Evolutionary conservation across 2,888 invertebrate species (phyloP).

Genomic region (Beris morrisii): DNA sequence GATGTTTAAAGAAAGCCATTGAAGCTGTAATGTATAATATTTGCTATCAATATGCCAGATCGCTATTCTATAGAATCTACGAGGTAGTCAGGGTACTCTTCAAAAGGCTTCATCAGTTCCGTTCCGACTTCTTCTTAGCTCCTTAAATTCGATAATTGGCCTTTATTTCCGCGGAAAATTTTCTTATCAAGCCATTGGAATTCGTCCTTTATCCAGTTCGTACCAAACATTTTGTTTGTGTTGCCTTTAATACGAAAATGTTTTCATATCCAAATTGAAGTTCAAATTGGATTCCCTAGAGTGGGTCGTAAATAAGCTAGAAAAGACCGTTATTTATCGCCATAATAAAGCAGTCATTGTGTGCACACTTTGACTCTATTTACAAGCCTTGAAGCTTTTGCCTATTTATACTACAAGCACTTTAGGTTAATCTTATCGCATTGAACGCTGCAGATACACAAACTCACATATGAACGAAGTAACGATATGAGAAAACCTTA

Average conservation of each 20-base stretch:
- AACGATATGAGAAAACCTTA: not conserved
- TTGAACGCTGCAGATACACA: constrained; percentile 7
- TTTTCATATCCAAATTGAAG: constrained; percentile 29
- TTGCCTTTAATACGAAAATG: constrained; percentile 12
- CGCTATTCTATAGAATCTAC: too few species aligned
- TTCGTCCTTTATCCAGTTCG: too few species aligned
- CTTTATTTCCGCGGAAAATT: not conserved
- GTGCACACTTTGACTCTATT: constrained; percentile 15
- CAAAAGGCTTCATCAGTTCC: too few species aligned
- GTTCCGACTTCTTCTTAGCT: too few species aligned
- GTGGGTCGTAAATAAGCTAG: constrained; percentile 27
- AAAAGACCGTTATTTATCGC: constrained; percentile 27
- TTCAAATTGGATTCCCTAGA: constrained; percentile 29
- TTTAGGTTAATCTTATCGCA: constrained; percentile 23
- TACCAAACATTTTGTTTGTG: not conserved
- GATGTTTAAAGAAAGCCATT: too few species aligned
- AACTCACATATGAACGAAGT: not conserved
- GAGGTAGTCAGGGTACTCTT: too few species aligned
- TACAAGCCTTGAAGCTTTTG: not conserved
- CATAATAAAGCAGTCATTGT: constrained; percentile 26
- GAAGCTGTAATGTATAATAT: too few species aligned
- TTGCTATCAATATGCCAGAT: too few species aligned
- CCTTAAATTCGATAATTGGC: not conserved
- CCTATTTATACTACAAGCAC: constrained; percentile 16
- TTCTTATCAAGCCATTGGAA: not conserved